A percentile compares a stretch with the other conserved stretches of the same genome.
Conservation (phyloP, 2,888 invertebrate genomes). For the Synergus laeviventris region DNA sequence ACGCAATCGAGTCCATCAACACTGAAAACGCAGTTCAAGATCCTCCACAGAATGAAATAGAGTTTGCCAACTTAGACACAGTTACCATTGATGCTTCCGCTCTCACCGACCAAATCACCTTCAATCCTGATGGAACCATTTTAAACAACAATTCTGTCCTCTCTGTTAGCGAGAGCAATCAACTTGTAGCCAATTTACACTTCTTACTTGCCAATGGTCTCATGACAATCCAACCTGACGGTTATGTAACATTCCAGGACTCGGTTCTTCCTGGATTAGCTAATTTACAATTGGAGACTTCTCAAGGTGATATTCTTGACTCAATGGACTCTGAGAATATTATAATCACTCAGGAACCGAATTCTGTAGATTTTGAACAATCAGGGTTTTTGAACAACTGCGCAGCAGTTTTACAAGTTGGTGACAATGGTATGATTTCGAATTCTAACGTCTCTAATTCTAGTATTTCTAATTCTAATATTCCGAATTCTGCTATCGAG, state of each 20-base stretch:
- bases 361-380: constrained; percentile 21
- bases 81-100: constrained; percentile 47
- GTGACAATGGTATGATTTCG: background rate
- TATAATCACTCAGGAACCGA: constrained; percentile 10
- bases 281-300: constrained; percentile 14
- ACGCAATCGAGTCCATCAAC: constrained; percentile 37
- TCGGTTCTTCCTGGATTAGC: constrained; percentile 29
- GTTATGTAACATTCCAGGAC: constrained; percentile 10
- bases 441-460: constrained; percentile 6
- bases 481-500: background rate
- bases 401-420: background rate
- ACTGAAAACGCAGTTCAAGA: background rate
- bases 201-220: constrained; percentile 68
- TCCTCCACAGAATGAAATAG: constrained; percentile 42
- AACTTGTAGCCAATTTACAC: constrained; percentile 69
- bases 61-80: constrained; percentile 58
- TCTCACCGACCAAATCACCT: constrained; percentile 64
- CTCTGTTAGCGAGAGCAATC: constrained; percentile 66
- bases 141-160: constrained; percentile 73
- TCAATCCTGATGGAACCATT: constrained; percentile 65
- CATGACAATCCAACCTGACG: constrained; percentile 70
- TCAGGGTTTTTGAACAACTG: constrained; percentile 22
- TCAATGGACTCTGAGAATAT: constrained; percentile 10
- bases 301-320: background rate
- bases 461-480: constrained; percentile 10